These are phyloP conservation scores for Amia ocellicauda DNA, from an alignment of 2,113 vertebrate genomes.

Conservation along the genomic window DNA sequence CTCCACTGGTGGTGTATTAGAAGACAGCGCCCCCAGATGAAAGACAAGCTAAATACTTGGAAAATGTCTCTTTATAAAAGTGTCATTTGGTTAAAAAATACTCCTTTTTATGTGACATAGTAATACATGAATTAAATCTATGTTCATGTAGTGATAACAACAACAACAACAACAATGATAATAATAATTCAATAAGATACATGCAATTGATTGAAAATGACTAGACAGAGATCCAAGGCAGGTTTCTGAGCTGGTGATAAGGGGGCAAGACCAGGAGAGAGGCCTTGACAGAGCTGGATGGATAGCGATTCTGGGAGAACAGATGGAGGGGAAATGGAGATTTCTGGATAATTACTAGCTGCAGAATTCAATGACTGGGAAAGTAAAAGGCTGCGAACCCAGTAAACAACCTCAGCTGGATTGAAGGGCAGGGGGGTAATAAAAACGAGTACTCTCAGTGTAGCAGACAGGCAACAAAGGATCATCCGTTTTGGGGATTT, in stretches of 20 bases:
- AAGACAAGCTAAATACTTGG: not conserved
- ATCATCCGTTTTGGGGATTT: no score
- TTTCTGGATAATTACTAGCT: slow-evolving; percentile 9
- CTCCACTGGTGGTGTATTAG: slow-evolving; percentile 53
- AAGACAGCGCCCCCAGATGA: slow-evolving; percentile 75
- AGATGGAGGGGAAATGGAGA: slow-evolving; percentile 1
- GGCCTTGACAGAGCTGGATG: not conserved
- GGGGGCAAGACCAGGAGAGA: not conserved
- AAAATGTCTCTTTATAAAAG: not conserved
- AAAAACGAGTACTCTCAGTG: not conserved
- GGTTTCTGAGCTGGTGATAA: no score
- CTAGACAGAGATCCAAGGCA: no score
- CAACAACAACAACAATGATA: no score
- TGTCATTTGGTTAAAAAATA: no score
- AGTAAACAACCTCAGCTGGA: not conserved
- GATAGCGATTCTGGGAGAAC: not conserved
- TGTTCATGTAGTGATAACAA: no score
- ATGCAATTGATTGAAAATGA: no score
- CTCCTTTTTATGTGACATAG: no score
- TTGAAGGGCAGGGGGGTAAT: not conserved
- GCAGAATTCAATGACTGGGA: not conserved
- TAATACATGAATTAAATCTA: no score
- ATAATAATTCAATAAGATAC: no score
- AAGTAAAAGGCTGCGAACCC: slow-evolving; percentile 10
- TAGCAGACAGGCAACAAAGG: no score